phyloP scores from a whole-genome alignment of 2,888 invertebrate genomes.

The Macrophya alboannulata region DNA sequence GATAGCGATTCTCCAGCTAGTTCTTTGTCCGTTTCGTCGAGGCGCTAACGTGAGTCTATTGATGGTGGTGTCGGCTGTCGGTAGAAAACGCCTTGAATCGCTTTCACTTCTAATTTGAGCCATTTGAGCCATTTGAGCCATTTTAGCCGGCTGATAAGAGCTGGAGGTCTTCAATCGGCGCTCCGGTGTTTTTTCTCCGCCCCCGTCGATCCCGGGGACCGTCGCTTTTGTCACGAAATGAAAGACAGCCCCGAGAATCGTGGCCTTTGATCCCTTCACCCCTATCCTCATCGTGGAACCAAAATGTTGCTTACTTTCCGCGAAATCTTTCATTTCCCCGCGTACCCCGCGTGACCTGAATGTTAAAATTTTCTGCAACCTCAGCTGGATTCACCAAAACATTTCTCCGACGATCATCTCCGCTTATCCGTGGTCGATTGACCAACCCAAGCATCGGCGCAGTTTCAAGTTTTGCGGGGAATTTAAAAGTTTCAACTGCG shows the following conservation, averaged over 20 bases:
- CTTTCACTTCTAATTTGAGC: conserved; percentile 52
- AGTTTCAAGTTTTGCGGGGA: conserved; percentile 49
- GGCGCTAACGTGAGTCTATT: conserved; percentile 37
- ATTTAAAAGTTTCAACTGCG: conserved; percentile 54
- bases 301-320: conserved; percentile 22
- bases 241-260: conserved; percentile 18
- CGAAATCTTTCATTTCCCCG: conserved; percentile 4
- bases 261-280: conserved; percentile 40
- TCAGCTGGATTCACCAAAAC: conserved; percentile 11
- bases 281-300: not conserved
- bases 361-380: not conserved
- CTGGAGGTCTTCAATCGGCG: conserved; percentile 28
- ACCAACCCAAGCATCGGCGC: conserved; percentile 39
- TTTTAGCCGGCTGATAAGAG: conserved; percentile 34
- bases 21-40: conserved; percentile 47
- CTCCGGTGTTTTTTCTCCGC: conserved; percentile 27
- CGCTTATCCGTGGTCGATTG: conserved; percentile 42
- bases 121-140: conserved; percentile 37
- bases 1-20: conserved; percentile 31
- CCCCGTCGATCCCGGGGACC: not conserved
- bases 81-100: conserved; percentile 29
- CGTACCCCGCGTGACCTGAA: not conserved
- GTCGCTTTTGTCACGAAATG: conserved; percentile 17
- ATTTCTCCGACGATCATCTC: not conserved
- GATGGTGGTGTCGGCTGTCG: conserved; percentile 44